These are phyloP conservation scores for Grammomys dolichurus DNA, from an alignment of 2,113 vertebrate genomes.

Conservation along the genomic window DNA sequence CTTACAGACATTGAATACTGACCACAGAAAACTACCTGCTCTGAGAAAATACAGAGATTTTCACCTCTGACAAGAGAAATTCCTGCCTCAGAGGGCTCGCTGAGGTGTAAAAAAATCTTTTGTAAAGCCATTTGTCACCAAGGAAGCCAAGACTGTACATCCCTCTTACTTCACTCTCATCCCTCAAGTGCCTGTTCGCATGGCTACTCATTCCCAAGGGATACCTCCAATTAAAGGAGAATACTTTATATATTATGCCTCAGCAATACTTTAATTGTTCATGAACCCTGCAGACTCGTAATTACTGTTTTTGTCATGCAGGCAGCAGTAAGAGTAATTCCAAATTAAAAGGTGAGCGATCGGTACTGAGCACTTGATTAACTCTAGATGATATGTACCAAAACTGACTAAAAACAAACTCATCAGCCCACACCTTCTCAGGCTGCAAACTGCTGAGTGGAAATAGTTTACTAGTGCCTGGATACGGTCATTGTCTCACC, in stretches of 20 bases:
- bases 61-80: background rate
- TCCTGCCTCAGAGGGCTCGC: background rate
- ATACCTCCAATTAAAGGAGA: background rate
- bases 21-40: background rate
- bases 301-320: slow-evolving; percentile 59
- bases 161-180: no score
- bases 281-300: slow-evolving; percentile 52
- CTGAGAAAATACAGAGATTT: background rate
- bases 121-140: background rate
- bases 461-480: background rate
- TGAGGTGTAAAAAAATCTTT: background rate
- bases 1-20: background rate
- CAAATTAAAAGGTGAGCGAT: slow-evolving; percentile 64
- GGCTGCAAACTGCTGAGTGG: background rate
- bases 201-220: background rate
- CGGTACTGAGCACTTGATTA: slow-evolving; percentile 14
- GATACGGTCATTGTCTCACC: background rate
- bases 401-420: background rate
- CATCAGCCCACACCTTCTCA: background rate
- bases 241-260: background rate
- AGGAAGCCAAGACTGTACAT: background rate
- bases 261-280: slow-evolving; percentile 42
- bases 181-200: no score
- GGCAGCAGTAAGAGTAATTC: slow-evolving; percentile 36
- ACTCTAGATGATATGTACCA: background rate